Evolutionary conservation across 2,113 vertebrate genomes (phyloP).

Genomic region (Argyrosomus japonicus): DNA sequence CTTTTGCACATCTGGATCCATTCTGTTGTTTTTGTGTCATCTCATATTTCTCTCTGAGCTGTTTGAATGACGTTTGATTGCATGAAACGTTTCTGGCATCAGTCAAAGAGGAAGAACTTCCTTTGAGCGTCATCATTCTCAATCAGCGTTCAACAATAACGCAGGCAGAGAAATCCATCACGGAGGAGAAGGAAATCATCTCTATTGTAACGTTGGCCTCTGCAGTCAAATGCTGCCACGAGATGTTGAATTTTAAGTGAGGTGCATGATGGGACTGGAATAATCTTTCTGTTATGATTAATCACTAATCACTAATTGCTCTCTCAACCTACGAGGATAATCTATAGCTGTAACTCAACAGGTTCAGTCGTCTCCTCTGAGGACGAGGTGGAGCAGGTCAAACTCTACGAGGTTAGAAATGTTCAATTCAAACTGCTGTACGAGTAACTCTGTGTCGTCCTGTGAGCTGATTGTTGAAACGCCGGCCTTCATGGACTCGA

Average conservation of each 20-base stretch:
- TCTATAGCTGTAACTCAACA: slow-evolving; percentile 25
- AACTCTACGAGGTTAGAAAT: no score
- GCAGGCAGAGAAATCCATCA: slow-evolving; percentile 10
- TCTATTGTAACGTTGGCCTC: background rate
- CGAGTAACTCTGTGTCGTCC: no score
- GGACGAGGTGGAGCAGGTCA: background rate
- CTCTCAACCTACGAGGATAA: slow-evolving; percentile 29
- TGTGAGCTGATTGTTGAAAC: no score
- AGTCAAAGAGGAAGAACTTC: slow-evolving; percentile 23
- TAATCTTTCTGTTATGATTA: slow-evolving; percentile 41
- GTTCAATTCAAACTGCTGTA: no score
- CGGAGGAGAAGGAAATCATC: slow-evolving; percentile 18
- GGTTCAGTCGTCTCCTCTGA: slow-evolving; percentile 9
- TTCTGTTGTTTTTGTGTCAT: background rate
- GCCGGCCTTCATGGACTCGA: no score
- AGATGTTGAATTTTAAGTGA: slow-evolving; percentile 20
- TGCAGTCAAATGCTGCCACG: background rate
- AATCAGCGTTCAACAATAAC: slow-evolving; percentile 6
- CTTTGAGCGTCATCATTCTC: slow-evolving; percentile 28
- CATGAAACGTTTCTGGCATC: slow-evolving; percentile 14
- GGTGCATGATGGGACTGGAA: slow-evolving; percentile 32
- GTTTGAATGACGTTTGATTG: slow-evolving; percentile 26
- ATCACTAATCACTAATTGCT: slow-evolving; percentile 60
- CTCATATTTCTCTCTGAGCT: background rate
- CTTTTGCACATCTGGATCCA: background rate